Conservation (phyloP, 2,797 vertebrate species). For the Eospalax fontanierii region DNA sequence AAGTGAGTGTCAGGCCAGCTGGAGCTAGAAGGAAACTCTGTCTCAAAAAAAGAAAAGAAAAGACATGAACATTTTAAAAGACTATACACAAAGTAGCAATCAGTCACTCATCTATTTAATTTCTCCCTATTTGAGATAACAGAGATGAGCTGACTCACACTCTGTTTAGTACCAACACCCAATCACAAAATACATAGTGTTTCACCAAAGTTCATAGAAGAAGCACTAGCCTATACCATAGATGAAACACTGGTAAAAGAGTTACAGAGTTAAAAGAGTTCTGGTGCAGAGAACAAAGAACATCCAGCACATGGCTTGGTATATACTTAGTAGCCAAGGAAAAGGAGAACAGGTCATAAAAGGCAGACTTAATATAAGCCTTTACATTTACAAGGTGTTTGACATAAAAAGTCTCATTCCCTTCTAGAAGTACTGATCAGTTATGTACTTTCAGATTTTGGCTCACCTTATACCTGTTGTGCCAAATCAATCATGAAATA, state of each 20-base stretch:
- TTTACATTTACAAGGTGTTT: background rate
- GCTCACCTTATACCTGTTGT: background rate
- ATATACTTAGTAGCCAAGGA: background rate
- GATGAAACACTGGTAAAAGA: background rate
- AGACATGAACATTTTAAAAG: no score
- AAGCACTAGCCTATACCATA: background rate
- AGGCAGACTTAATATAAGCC: background rate
- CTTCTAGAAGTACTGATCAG: background rate
- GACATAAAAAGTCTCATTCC: background rate
- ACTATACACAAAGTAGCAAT: no score
- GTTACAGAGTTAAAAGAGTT: no score
- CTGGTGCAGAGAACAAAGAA: background rate
- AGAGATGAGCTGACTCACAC: background rate
- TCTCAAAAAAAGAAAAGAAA: no score
- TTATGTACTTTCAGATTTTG: conserved; percentile 29
- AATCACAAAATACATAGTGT: background rate
- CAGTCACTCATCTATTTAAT: background rate
- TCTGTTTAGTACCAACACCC: background rate
- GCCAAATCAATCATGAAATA: background rate
- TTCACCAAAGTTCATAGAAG: conserved; percentile 4
- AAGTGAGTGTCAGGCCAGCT: no score
- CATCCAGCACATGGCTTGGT: background rate
- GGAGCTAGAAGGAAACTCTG: no score
- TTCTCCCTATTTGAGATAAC: conserved; percentile 10
- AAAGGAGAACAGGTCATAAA: background rate